Conservation (phyloP, 1,140 invertebrate species). For the Ceratina calcarata region DNA sequence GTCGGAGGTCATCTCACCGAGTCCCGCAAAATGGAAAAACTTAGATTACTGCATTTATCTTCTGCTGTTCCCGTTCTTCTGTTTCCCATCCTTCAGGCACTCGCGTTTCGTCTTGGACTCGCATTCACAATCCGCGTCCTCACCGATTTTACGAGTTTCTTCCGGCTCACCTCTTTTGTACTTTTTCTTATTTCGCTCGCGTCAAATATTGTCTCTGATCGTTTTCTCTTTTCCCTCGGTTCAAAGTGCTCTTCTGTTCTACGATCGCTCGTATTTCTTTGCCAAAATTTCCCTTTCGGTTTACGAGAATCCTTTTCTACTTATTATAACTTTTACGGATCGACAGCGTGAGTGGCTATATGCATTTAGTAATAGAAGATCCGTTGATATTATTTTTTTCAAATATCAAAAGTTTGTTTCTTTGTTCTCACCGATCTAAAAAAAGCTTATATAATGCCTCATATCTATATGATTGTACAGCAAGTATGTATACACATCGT, state of each 20-base stretch:
- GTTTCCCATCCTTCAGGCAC: slow-evolving; percentile 1
- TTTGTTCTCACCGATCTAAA: not conserved
- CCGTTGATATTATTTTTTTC: not conserved
- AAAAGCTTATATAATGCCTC: not conserved
- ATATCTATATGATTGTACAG: not conserved
- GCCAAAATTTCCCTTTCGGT: slow-evolving; percentile 1
- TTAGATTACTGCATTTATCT: slow-evolving; percentile 70
- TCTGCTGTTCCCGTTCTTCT: slow-evolving; percentile 42
- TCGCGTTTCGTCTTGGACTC: slow-evolving; percentile 37
- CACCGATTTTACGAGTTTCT: slow-evolving; percentile 50
- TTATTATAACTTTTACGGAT: not conserved
- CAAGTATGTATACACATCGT: not conserved
- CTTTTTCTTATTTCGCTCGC: not conserved
- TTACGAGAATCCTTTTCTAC: not conserved
- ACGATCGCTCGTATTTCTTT: not conserved
- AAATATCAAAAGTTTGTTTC: slow-evolving; percentile 2
- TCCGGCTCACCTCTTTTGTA: slow-evolving; percentile 11
- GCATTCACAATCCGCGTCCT: slow-evolving; percentile 32
- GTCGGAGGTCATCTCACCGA: slow-evolving; percentile 26
- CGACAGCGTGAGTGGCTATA: no score
- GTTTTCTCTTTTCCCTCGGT: not conserved
- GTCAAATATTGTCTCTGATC: slow-evolving; percentile 9
- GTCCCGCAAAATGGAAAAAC: slow-evolving; percentile 65
- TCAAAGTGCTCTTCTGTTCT: not conserved
- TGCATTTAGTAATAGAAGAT: no score